These are phyloP conservation scores for Ammodytes dubius DNA, from an alignment of 2,113 vertebrate species.

Conservation along the genomic window DNA sequence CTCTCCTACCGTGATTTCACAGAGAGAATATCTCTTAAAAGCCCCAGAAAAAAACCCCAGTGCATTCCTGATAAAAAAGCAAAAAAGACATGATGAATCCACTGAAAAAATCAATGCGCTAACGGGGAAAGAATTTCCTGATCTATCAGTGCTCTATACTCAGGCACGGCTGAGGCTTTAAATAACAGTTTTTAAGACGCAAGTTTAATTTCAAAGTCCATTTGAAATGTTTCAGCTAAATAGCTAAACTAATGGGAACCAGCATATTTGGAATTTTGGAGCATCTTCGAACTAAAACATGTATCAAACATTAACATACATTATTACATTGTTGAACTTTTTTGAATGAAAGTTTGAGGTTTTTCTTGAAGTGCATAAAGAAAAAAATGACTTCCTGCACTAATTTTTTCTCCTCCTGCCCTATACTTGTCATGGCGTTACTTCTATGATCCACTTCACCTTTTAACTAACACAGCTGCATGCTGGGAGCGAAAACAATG, in stretches of 20 bases:
- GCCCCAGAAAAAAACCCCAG: constrained; percentile 9
- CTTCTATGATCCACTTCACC: not conserved
- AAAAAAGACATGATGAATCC: not conserved
- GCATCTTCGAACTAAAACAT: too few species aligned
- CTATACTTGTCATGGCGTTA: not conserved
- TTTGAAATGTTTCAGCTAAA: not conserved
- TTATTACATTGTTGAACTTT: too few species aligned
- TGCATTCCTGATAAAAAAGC: constrained; percentile 24
- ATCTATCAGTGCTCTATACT: not conserved
- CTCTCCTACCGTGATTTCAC: constrained; percentile 19
- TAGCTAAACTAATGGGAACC: not conserved
- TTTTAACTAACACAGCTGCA: too few species aligned
- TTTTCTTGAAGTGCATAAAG: too few species aligned
- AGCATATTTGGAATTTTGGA: not conserved
- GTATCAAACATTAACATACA: too few species aligned
- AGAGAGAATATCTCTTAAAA: constrained; percentile 53
- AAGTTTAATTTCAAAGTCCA: not conserved
- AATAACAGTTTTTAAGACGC: too few species aligned
- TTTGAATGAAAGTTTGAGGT: too few species aligned
- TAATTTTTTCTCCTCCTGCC: too few species aligned
- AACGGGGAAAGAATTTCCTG: not conserved
- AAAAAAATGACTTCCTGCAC: too few species aligned
- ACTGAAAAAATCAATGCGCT: not conserved
- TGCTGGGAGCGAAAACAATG: not conserved
- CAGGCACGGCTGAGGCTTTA: not conserved